Evolutionary conservation across 2,797 vertebrate species (phyloP), one percentile per base, ranked within the genome.

Genomic region (Buphagus erythrorhynchus): DNA sequence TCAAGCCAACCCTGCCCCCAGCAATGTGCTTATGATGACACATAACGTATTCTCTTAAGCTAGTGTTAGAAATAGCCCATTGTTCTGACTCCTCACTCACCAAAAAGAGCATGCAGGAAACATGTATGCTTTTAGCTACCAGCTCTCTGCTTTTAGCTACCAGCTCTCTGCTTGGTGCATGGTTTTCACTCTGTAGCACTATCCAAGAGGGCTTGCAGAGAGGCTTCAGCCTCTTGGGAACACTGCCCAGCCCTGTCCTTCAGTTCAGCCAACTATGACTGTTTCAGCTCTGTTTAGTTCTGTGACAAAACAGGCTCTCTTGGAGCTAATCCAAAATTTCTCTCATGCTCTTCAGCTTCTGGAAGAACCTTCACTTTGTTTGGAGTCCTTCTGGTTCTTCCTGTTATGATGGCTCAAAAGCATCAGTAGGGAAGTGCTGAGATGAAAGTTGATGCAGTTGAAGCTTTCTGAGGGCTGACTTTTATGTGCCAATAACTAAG

Each of bases 381-480:
- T 65, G 26, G 13, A 77, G 16, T 45, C 11, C 25, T 78, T 67
- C 14, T 77, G 62, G 13, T 83, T 19, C 26, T 80, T 88, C 40
- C 68, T 72, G 25, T 90, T 86, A 28, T 3, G 13, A 25, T 62
- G 78, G 43, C 42, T 93, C 49, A 57, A 35, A 83, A 93, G 51
- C 58, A 65, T 55, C 54, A 40, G 57, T 24, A 36, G 25, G 42
- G 67, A 91, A 89, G 31, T 76, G 67, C 63, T 35, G 22, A 76
- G 46, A 17, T 54, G 35, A 65, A 93, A 78, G 38, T 10, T 84
- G 38, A 84, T 90, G 69, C 51, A 88, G 45, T 45, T 68, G 16
- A 86, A 81, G 62, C 42, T 81, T 95, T 90, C 43, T 72, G 73
- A 66, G 46, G 43, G 38, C 61, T 82, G 65, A 57, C 28, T 81